Conservation (phyloP, 2,797 vertebrate species). For the Coregonus sp. region DNA sequence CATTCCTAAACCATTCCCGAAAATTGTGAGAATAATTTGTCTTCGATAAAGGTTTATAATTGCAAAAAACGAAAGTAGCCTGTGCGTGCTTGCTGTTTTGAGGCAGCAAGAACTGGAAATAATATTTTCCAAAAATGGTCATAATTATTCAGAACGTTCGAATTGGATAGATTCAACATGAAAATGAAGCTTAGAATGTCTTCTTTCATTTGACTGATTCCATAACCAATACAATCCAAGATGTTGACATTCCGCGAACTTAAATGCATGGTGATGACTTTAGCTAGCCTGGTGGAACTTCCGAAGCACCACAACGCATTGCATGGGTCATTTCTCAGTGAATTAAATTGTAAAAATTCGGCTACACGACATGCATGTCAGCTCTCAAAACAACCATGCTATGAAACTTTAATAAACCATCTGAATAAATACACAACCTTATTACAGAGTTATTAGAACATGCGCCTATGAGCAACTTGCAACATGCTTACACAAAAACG, state of each 20-base stretch:
- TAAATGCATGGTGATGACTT: slow-evolving; percentile 61
- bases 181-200: slow-evolving; percentile 76
- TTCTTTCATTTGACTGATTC: slow-evolving; percentile 35
- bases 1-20: slow-evolving; percentile 68
- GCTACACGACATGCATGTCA: slow-evolving; percentile 17
- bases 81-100: slow-evolving; percentile 48
- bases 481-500: not conserved
- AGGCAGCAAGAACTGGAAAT: slow-evolving; percentile 30
- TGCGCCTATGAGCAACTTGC: slow-evolving; percentile 15
- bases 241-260: slow-evolving; percentile 33
- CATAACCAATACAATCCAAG: slow-evolving; percentile 18
- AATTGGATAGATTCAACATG: slow-evolving; percentile 57
- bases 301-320: slow-evolving; percentile 73
- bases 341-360: slow-evolving; percentile 56
- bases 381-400: slow-evolving; percentile 1
- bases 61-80: slow-evolving; percentile 52
- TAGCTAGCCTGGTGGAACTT: slow-evolving; percentile 64
- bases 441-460: not conserved
- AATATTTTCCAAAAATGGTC: slow-evolving; percentile 76
- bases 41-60: slow-evolving; percentile 3
- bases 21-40: slow-evolving; percentile 60
- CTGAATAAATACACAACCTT: not conserved
- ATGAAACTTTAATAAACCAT: not conserved
- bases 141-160: slow-evolving; percentile 71
- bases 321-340: slow-evolving; percentile 67